Evolutionary conservation across 2,113 vertebrate genomes (phyloP).

Genomic region (Bufo gargarizans): DNA sequence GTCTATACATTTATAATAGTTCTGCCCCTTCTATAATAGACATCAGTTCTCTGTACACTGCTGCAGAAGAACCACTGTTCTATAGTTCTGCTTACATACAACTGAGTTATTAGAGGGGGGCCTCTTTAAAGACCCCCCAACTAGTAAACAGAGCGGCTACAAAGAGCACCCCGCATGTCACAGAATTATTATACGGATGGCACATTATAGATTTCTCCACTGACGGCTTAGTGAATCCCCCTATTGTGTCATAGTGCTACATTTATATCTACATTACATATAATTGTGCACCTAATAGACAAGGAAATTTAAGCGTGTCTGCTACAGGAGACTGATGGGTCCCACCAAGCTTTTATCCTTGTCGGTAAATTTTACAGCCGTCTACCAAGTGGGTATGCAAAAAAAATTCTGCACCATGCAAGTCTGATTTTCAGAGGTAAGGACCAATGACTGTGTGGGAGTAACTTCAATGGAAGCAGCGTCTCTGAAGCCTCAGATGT

Average conservation of each 20-base stretch:
- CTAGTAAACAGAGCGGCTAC: no score
- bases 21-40: no score
- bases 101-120: no score
- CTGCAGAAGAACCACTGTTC: no score
- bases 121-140: no score
- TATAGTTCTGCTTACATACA: no score
- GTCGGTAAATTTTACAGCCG: neutral
- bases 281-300: neutral
- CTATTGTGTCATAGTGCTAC: neutral
- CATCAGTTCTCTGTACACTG: no score
- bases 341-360: slow-evolving; percentile 3
- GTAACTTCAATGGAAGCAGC: slow-evolving; percentile 26
- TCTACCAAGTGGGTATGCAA: slow-evolving; percentile 7
- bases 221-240: no score
- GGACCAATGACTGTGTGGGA: slow-evolving; percentile 24
- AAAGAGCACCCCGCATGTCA: no score
- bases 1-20: no score
- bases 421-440: neutral
- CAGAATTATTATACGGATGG: no score
- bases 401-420: neutral
- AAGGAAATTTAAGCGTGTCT: neutral
- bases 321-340: neutral
- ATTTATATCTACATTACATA: neutral
- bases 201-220: no score
- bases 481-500: neutral